These are phyloP conservation scores for Arbacia lixula DNA, from an alignment of 53 echinoderm and acorn worm genomes.

Conservation along the genomic window DNA sequence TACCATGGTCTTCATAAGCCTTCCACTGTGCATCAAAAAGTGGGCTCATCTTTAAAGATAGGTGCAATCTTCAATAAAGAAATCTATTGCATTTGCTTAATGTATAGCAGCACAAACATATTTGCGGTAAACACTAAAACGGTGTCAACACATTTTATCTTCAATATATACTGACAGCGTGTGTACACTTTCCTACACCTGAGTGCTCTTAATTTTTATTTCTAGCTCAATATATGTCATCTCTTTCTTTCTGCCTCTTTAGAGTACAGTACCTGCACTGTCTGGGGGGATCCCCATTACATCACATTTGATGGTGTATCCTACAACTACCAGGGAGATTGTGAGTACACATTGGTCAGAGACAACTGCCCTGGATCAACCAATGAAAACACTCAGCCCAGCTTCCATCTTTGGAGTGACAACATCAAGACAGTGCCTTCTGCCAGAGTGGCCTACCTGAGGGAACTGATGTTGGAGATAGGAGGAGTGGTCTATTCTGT, in stretches of 20 bases:
- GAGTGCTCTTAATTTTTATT: too few species aligned
- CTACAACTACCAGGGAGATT: slow-evolving; percentile 94
- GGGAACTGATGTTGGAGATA: slow-evolving; percentile 63
- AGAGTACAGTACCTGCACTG: slow-evolving; percentile 64
- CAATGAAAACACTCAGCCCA: slow-evolving; percentile 2
- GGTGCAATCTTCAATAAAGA: too few species aligned
- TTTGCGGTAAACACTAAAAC: too few species aligned
- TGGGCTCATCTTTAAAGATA: too few species aligned
- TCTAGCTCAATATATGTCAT: neutral
- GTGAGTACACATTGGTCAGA: slow-evolving; percentile 82
- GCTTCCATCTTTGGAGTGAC: slow-evolving; percentile 74
- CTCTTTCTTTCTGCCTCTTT: neutral
- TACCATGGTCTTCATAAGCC: too few species aligned
- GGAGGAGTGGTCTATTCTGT: slow-evolving; percentile 54
- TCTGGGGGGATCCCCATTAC: slow-evolving; percentile 98
- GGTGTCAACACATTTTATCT: too few species aligned
- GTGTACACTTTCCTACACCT: too few species aligned
- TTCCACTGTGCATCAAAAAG: too few species aligned
- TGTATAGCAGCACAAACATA: too few species aligned
- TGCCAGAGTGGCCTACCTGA: slow-evolving; percentile 63
- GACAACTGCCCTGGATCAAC: slow-evolving; percentile 53
- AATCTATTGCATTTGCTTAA: too few species aligned
- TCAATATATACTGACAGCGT: too few species aligned
- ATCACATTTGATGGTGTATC: slow-evolving; percentile 78
- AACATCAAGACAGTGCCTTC: slow-evolving; percentile 79